Evolutionary conservation across 2,888 invertebrate genomes (phyloP).

Genomic region (Xestia ashworthii): DNA sequence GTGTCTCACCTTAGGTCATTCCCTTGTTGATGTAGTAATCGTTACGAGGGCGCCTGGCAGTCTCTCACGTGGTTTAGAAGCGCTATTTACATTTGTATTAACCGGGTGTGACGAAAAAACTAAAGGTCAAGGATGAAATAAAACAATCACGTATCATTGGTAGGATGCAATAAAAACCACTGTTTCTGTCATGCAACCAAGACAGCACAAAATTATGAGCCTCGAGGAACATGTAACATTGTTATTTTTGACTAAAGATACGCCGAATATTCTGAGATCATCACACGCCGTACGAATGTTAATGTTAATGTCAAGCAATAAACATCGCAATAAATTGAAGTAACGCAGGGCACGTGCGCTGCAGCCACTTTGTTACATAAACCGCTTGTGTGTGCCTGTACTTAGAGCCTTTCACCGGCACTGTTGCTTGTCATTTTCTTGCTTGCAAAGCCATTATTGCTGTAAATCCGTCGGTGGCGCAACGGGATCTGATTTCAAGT

Average conservation of each 20-base stretch:
- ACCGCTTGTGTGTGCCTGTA: slow-evolving; percentile 73
- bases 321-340: slow-evolving; percentile 67
- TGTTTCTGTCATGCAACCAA: slow-evolving; percentile 29
- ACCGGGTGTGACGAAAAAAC: slow-evolving; percentile 16
- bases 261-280: slow-evolving; percentile 71
- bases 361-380: slow-evolving; percentile 79
- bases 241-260: slow-evolving; percentile 61
- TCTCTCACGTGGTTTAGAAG: slow-evolving; percentile 35
- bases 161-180: slow-evolving; percentile 40
- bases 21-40: slow-evolving; percentile 21
- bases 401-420: slow-evolving; percentile 82
- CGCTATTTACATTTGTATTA: slow-evolving; percentile 33
- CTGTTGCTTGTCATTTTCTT: slow-evolving; percentile 81
- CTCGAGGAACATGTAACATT: slow-evolving; percentile 37
- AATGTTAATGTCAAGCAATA: slow-evolving; percentile 65
- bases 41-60: slow-evolving; percentile 52
- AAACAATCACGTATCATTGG: slow-evolving; percentile 46
- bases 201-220: slow-evolving; percentile 48
- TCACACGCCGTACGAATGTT: slow-evolving; percentile 68
- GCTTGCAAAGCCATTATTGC: slow-evolving; percentile 76
- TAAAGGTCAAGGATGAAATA: slow-evolving; percentile 48
- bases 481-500: slow-evolving; percentile 73
- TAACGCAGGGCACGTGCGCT: slow-evolving; percentile 73
- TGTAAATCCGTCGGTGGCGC: slow-evolving; percentile 73
- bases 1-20: slow-evolving; percentile 30